Evolutionary conservation across 2,888 invertebrate species (phyloP).

Genomic region (Ashinkailepas kermadecensis): DNA sequence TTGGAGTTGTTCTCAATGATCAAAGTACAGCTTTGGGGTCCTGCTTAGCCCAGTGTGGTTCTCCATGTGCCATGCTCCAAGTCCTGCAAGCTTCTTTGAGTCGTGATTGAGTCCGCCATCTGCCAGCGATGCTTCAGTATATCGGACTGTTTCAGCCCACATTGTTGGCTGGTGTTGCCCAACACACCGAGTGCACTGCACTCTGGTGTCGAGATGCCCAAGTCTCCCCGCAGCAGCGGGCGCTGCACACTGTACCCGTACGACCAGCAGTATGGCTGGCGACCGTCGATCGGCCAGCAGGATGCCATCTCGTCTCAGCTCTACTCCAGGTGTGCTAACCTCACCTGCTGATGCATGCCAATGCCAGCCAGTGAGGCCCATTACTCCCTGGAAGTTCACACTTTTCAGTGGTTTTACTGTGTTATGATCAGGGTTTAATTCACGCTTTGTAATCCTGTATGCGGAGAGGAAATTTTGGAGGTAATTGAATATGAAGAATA

Average conservation of each 20-base stretch:
- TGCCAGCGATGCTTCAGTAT: background rate
- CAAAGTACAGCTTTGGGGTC: no score
- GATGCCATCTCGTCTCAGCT: constrained; percentile 12
- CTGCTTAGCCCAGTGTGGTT: no score
- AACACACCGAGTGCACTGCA: background rate
- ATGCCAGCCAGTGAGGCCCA: no score
- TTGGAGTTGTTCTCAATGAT: no score
- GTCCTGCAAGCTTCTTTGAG: background rate
- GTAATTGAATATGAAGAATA: background rate
- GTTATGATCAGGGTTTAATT: background rate
- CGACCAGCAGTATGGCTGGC: constrained; percentile 15
- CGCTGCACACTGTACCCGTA: constrained; percentile 4
- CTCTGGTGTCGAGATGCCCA: background rate
- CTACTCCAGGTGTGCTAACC: background rate
- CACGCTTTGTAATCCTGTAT: no score
- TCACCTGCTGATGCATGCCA: background rate
- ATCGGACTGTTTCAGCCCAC: background rate
- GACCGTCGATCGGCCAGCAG: background rate
- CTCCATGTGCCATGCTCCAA: no score
- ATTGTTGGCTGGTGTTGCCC: background rate
- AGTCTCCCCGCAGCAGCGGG: background rate
- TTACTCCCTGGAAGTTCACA: no score
- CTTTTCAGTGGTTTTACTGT: background rate
- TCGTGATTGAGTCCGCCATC: background rate
- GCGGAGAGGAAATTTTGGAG: no score